A percentile compares a stretch with the other conserved stretches of the same genome.
Conservation (phyloP, 2,888 invertebrate species). For the Tenthredo distinguenda region DNA sequence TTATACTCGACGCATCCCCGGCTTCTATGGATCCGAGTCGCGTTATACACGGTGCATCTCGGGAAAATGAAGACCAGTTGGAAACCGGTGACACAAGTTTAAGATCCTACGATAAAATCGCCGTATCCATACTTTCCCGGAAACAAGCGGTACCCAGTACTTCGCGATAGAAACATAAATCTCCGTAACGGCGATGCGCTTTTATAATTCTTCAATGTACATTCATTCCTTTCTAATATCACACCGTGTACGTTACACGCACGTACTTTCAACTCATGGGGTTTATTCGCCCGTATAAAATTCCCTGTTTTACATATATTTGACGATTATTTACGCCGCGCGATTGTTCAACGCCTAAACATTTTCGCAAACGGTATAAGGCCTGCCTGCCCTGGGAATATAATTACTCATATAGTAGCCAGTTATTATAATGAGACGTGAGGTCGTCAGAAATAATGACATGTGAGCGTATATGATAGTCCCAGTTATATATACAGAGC, state of each 20-base stretch:
- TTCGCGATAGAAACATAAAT: background rate
- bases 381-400: background rate
- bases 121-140: background rate
- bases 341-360: background rate
- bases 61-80: background rate
- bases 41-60: background rate
- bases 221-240: background rate
- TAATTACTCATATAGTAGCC: background rate
- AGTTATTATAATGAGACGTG: background rate
- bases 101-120: background rate
- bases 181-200: background rate
- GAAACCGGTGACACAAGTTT: background rate
- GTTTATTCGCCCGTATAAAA: background rate
- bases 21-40: background rate
- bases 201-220: background rate
- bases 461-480: background rate
- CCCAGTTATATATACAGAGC: background rate
- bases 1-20: background rate
- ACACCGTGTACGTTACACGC: slow-evolving; percentile 2
- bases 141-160: background rate
- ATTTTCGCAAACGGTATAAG: background rate
- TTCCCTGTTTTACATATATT: background rate
- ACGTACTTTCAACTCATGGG: background rate
- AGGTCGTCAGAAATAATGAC: background rate
- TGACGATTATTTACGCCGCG: background rate